Evolutionary conservation across 2,888 invertebrate genomes (phyloP).

Genomic region (Agriopis aurantiaria): DNA sequence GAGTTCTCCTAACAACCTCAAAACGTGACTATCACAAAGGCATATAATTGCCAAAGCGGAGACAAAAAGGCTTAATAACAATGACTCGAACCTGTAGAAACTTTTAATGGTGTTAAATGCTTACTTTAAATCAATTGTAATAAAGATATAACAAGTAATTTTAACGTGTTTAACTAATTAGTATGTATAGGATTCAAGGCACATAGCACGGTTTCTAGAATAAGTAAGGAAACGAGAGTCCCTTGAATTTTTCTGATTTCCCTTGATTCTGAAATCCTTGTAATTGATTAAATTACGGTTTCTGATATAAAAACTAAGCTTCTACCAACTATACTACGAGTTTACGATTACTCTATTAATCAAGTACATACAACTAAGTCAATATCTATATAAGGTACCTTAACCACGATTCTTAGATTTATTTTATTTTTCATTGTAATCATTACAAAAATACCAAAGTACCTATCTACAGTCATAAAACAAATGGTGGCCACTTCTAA

Average conservation of each 20-base stretch:
- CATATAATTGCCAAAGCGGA: constrained; percentile 45
- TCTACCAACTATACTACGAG: too few relatives aligned
- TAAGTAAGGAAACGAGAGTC: neutral
- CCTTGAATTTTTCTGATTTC: neutral
- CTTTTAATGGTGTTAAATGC: constrained; percentile 29
- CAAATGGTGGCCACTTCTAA: too few relatives aligned
- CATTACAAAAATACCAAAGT: too few relatives aligned
- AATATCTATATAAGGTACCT: too few relatives aligned
- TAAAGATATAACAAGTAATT: neutral
- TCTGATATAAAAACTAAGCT: too few relatives aligned
- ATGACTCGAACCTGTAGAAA: constrained; percentile 19
- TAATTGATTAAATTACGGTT: too few relatives aligned
- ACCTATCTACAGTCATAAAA: too few relatives aligned
- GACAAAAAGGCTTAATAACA: constrained; percentile 36
- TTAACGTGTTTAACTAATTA: neutral
- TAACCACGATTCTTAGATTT: too few relatives aligned
- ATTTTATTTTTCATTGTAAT: too few relatives aligned
- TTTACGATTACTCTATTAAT: too few relatives aligned
- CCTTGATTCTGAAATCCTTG: too few relatives aligned
- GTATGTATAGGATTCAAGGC: neutral
- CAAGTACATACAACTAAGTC: too few relatives aligned
- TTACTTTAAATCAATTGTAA: constrained; percentile 10
- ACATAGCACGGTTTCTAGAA: neutral
- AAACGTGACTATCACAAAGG: constrained; percentile 49
- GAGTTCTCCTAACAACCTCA: constrained; percentile 44